Conservation (phyloP, 2,888 invertebrate genomes). For the Entomobrya multifasciata region DNA sequence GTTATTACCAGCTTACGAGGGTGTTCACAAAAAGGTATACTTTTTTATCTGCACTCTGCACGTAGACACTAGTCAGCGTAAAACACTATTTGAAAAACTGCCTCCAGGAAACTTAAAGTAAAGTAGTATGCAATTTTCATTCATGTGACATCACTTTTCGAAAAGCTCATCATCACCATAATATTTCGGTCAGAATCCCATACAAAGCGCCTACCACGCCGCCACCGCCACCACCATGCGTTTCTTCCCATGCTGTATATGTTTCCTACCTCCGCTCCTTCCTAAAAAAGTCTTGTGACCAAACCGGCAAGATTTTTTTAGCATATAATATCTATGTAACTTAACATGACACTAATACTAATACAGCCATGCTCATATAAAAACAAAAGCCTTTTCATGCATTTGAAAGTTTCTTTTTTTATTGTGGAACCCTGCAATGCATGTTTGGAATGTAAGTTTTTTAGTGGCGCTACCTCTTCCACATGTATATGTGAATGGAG, state of each 20-base stretch:
- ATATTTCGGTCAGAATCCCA: not conserved
- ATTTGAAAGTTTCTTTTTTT: not conserved
- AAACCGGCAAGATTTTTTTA: not conserved
- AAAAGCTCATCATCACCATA: not conserved
- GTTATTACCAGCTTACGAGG: no score
- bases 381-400: no score
- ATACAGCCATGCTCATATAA: not conserved
- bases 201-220: not conserved
- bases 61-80: not conserved
- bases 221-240: not conserved
- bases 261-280: not conserved
- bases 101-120: not conserved
- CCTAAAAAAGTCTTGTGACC: constrained; percentile 29
- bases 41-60: not conserved
- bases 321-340: not conserved
- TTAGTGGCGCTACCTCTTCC: no score
- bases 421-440: not conserved
- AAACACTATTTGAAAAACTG: not conserved
- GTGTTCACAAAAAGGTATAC: no score
- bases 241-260: not conserved
- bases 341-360: no score
- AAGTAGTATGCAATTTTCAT: not conserved
- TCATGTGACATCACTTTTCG: constrained; percentile 10
- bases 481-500: no score
- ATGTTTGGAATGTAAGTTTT: no score